Percentiles rank a stretch among this genome's conserved stretches.
Evolutionary conservation across 2,888 invertebrate genomes (phyloP).

Genomic region (Keiferia lycopersicella): DNA sequence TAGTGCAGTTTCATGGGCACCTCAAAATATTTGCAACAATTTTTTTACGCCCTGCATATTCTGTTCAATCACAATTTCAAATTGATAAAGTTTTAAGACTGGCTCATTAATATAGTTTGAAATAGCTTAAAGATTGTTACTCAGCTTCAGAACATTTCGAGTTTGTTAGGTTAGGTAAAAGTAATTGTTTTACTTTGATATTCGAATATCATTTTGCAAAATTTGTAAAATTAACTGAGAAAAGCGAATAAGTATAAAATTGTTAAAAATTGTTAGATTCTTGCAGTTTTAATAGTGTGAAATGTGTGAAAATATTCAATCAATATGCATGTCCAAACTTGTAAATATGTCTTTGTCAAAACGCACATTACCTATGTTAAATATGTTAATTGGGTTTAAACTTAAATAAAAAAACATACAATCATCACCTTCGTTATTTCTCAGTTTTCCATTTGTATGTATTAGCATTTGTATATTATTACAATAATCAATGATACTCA

Average conservation of each 20-base stretch:
- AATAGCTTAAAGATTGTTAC: constrained; percentile 9
- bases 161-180: not conserved
- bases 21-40: too few relatives aligned
- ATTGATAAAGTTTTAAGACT: constrained; percentile 7
- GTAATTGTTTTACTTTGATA: not conserved
- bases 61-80: constrained; percentile 12
- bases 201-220: not conserved
- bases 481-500: constrained; percentile 38
- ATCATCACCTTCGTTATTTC: constrained; percentile 33
- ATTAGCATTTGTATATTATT: constrained; percentile 35
- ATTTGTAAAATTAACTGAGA: not conserved
- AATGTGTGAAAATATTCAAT: too few relatives aligned
- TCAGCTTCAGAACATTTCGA: not conserved
- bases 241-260: too few relatives aligned
- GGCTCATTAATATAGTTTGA: not conserved
- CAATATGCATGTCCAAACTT: too few relatives aligned
- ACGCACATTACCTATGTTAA: constrained; percentile 23
- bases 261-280: too few relatives aligned
- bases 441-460: constrained; percentile 30
- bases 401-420: constrained; percentile 34
- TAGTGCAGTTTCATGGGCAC: too few relatives aligned
- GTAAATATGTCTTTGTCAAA: not conserved
- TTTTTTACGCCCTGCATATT: too few relatives aligned
- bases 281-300: too few relatives aligned
- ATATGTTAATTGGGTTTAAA: constrained; percentile 40